Conservation (phyloP, 2,797 vertebrate genomes). For the Acestrorhynchus altus region DNA sequence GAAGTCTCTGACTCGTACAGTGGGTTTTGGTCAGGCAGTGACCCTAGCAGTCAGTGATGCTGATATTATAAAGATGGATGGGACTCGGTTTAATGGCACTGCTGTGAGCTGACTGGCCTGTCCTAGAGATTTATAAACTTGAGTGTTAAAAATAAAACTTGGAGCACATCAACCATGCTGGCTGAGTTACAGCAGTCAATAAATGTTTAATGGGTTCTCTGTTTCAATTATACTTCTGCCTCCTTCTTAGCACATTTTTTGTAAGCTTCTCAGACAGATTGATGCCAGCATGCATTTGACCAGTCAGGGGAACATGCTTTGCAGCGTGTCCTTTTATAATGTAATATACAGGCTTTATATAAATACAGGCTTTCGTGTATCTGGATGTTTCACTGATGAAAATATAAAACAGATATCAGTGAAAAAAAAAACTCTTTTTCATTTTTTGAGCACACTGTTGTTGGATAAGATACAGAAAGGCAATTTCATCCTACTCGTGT, state of each 20-base stretch:
- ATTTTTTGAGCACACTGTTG: background rate
- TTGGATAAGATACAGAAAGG: slow-evolving; percentile 1
- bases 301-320: background rate
- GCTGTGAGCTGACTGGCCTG: slow-evolving; percentile 42
- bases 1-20: slow-evolving; percentile 16
- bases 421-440: background rate
- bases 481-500: slow-evolving; percentile 13
- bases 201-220: slow-evolving; percentile 43
- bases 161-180: slow-evolving; percentile 15
- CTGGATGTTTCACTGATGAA: background rate
- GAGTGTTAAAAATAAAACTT: slow-evolving; percentile 40
- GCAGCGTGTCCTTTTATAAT: background rate
- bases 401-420: background rate
- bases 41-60: slow-evolving; percentile 34
- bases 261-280: background rate
- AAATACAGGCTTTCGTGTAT: slow-evolving; percentile 2
- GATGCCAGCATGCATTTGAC: background rate
- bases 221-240: slow-evolving; percentile 26
- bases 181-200: slow-evolving; percentile 39
- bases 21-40: slow-evolving; percentile 7
- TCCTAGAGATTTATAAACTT: slow-evolving; percentile 54
- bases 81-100: slow-evolving; percentile 25
- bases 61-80: slow-evolving; percentile 53
- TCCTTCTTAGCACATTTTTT: slow-evolving; percentile 14
- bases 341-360: background rate